A percentile compares a stretch with the other conserved stretches of the same genome.
Evolutionary conservation across 1,140 invertebrate genomes (phyloP).

Genomic region (Acromyrmex echinatior): DNA sequence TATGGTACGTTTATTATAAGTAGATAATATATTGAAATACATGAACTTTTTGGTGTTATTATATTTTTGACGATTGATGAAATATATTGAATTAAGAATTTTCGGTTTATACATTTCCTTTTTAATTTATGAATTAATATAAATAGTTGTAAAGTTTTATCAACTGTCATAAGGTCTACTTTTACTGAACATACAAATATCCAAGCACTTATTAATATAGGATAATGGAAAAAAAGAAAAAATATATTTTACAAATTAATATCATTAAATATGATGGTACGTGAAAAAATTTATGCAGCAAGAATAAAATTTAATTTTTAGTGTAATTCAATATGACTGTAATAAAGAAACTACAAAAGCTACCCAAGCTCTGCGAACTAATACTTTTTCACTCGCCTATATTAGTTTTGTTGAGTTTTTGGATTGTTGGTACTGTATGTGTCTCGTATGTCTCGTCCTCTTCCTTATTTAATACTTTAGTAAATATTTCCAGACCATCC

Average conservation of each 20-base stretch:
- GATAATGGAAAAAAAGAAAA: not conserved
- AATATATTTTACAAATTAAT: not conserved
- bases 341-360: not conserved
- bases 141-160: not conserved
- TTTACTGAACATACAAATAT: not conserved
- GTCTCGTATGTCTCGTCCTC: constrained; percentile 79
- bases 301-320: not conserved
- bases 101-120: not conserved
- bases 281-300: not conserved
- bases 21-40: not conserved
- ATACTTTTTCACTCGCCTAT: not conserved
- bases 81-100: not conserved
- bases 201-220: not conserved
- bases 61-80: not conserved
- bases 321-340: not conserved
- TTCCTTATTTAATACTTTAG: constrained; percentile 89
- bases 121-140: constrained; percentile 1
- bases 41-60: too few species aligned
- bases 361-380: not conserved
- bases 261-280: not conserved
- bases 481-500: constrained; percentile 90
- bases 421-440: constrained; percentile 41
- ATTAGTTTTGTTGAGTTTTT: constrained; percentile 76
- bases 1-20: not conserved
- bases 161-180: not conserved